phyloP scores from a whole-genome alignment of 2,888 invertebrate species.

The Philopedon plagiatum region DNA sequence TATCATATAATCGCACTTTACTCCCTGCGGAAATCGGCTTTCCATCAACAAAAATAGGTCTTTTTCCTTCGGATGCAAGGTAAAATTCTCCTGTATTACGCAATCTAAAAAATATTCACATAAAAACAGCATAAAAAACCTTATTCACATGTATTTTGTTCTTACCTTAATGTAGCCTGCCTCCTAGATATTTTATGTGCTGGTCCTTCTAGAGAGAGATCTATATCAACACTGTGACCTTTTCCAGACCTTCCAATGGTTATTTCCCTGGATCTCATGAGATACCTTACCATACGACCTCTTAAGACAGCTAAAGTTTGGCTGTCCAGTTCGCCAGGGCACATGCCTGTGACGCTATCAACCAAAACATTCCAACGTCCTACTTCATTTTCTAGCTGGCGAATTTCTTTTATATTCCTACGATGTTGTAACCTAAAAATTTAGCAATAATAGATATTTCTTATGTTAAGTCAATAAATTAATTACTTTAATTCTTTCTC shows the following conservation, averaged over 20 bases:
- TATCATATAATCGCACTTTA: conserved; percentile 92
- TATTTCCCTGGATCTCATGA: conserved; percentile 96
- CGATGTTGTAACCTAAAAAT: conserved; percentile 75
- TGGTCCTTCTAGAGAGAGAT: conserved; percentile 93
- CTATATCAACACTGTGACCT: conserved; percentile 92
- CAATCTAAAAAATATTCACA: conserved; percentile 70
- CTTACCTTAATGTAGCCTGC: conserved; percentile 87
- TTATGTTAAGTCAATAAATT: not conserved
- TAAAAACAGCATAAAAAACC: not conserved
- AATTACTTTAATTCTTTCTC: conserved; percentile 80
- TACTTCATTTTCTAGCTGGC: conserved; percentile 89
- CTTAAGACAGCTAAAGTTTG: conserved; percentile 94
- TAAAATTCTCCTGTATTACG: conserved; percentile 96
- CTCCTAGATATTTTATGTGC: conserved; percentile 93
- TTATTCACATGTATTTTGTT: not conserved
- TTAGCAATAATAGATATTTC: not conserved
- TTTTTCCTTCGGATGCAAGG: conserved; percentile 94
- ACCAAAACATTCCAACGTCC: conserved; percentile 81
- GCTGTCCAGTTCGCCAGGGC: conserved; percentile 90
- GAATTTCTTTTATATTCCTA: conserved; percentile 76
- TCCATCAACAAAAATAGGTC: conserved; percentile 95
- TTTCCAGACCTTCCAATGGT: conserved; percentile 92
- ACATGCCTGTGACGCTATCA: conserved; percentile 89
- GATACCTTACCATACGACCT: conserved; percentile 91
- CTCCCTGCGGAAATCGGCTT: conserved; percentile 89